These are phyloP conservation scores for Gopherus evgoodei DNA, from an alignment of 2,113 vertebrate genomes.

Conservation along the genomic window DNA sequence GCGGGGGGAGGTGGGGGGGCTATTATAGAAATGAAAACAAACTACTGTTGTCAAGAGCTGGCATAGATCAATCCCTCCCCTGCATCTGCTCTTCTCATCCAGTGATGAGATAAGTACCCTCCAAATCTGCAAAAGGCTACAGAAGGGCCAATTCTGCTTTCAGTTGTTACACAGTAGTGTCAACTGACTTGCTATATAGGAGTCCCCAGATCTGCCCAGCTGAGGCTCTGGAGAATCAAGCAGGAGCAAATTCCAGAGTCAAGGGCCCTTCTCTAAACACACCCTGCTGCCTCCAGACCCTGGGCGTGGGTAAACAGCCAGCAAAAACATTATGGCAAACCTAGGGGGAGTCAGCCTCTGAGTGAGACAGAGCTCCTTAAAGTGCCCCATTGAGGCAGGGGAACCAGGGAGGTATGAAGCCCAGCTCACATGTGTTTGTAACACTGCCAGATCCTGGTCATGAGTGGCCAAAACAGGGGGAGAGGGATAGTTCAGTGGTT, in stretches of 20 bases:
- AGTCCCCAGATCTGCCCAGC: background rate
- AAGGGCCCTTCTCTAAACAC: background rate
- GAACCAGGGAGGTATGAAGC: background rate
- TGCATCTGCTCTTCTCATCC: background rate
- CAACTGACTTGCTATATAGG: background rate
- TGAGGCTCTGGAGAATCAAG: background rate
- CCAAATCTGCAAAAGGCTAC: background rate
- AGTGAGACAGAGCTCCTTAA: background rate
- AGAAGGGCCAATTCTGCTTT: background rate
- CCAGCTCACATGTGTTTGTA: background rate
- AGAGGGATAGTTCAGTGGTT: too few species aligned
- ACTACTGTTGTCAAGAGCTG: background rate
- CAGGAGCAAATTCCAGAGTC: background rate
- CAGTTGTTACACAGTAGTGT: rapidly evolving
- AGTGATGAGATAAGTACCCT: background rate
- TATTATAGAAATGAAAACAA: rapidly evolving
- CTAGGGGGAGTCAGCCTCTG: background rate
- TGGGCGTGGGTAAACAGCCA: background rate
- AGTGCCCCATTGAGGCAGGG: background rate
- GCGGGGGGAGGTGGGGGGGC: rapidly evolving
- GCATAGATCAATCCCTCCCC: background rate
- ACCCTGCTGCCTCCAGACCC: background rate
- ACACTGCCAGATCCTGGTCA: too few species aligned
- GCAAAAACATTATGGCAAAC: background rate
- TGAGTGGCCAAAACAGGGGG: too few species aligned